Base-by-base conservation (phyloP, 2,888 invertebrate genomes). In the Bruchidius siliquastri region DNA sequence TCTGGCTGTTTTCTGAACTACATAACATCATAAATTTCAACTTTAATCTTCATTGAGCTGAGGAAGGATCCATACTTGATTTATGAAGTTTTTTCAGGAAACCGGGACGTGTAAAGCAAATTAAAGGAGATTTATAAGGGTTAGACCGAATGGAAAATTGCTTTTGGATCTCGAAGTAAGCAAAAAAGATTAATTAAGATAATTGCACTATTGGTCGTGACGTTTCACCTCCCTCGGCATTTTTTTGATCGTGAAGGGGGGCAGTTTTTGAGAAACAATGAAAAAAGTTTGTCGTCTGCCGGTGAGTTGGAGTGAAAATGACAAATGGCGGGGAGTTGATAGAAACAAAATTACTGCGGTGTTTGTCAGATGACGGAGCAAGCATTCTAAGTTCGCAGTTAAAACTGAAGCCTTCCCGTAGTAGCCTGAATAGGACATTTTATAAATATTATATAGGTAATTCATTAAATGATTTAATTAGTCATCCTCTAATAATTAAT, bases 1-100 rank as follows among this genome's bases (percentile, higher is more conserved):
- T 81, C 81, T 80, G 80, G 81, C 81, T 80, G 80, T 79, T 80
- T 80, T 80, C 81, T 82, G 81, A 79, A 79, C 80, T 79, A 79
- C 79, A 80, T 77, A 80, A 78, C 81, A 80, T 80, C 79, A 78
- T 81, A 80, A 82, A 82, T 82, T 79, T 78, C 77, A 75, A 76
- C 75, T 77, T 75, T 78, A 77, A 77, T 78, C 78, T 79, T 78
- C 69, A 67, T 67, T 67, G 49, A 72, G 70, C 69, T 72, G 68
- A 72, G 76, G 75, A 75, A 77, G 73, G 75, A 77, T 77, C 76
- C 74, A 75, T 76, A 72, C 73, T 72, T 75, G 77, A 77, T 75
- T 76, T 77, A 76, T 76, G 69, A 69, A 32, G 13, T 30, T 72
- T 69, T 72, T 72, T 49, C 49, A 8, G 13, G 49, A 49, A 49